Evolutionary conservation across 2,888 invertebrate genomes (phyloP), one percentile per base, ranked within the genome.

Genomic region (Mesorhabditis sp.): DNA sequence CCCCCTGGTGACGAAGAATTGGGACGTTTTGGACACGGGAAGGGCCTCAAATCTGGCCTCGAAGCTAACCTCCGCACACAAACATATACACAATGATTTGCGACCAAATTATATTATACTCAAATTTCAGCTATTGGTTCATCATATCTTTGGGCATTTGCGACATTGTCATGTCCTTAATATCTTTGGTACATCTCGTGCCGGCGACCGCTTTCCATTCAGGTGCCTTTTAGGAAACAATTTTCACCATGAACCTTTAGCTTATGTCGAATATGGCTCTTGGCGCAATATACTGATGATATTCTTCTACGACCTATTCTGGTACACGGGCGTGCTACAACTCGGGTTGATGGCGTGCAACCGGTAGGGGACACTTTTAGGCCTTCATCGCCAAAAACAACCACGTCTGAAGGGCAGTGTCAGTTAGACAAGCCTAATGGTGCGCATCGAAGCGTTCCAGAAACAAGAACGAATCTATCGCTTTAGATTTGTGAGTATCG

Each of bases 251-350:
- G 28, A 28, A 28, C 28, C 28, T 43, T 66, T 28, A 43, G 67
- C 76, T 63, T 82, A 77, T 65, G 78, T 82, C 6, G 72, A 78
- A 50, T 74, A 75, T 66, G 70, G 71, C n/a, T 80, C 80, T 2
- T 67, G 70, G 41, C 67, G 81, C 28, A 83, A 83, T 68, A 78
- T 81, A 42, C 66, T 80, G 4, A 82, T 81, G 80, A 77, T 84
- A 28, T 84, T 84, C 68, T 74, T 82, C 72, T 84, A 84, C 73
- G 81, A 84, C 68, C 73, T 84, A 41, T 84, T 83, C 71, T 84
- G 84, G 84, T 84, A 84, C 71, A 80, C 82, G n/a, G 83, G 79
- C 15, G 84, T 84, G 5, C 77, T 84, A 4, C 81, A 82, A 65
- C 71, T 84, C 42, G 81, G 82, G 6, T 72, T 82, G 28, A 84